A percentile compares a stretch with the other conserved stretches of the same genome.
Evolutionary conservation across 2,888 invertebrate species (phyloP).

Genomic region (Hydriomena furcata): DNA sequence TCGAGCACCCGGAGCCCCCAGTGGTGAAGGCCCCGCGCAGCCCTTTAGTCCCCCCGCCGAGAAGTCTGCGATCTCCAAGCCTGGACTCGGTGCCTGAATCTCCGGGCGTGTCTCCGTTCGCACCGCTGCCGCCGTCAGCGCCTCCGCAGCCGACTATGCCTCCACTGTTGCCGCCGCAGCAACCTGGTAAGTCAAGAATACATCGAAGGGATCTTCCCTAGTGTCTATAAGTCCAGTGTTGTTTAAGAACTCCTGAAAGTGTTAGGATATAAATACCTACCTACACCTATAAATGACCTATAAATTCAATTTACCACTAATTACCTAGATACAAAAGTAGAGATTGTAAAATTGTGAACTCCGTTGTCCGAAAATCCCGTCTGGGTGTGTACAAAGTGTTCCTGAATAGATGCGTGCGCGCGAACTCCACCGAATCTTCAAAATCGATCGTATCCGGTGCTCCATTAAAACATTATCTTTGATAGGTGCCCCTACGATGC

Average conservation of each 20-base stretch:
- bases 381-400: background rate
- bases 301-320: no score
- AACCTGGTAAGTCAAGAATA: slow-evolving; percentile 65
- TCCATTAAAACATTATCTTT: background rate
- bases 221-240: background rate
- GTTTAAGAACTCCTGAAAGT: no score
- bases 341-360: no score
- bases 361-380: background rate
- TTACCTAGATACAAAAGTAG: no score
- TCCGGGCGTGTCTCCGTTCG: slow-evolving; percentile 71
- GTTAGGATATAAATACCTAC: no score
- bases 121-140: slow-evolving; percentile 81
- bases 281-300: no score
- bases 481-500: background rate
- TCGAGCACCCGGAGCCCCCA: slow-evolving; percentile 75
- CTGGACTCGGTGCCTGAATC: slow-evolving; percentile 70
- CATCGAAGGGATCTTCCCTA: background rate
- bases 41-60: slow-evolving; percentile 61
- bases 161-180: slow-evolving; percentile 74
- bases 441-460: background rate
- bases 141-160: slow-evolving; percentile 56
- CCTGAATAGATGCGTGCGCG: background rate
- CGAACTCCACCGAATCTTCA: background rate
- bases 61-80: slow-evolving; percentile 48
- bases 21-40: slow-evolving; percentile 74